Conservation (phyloP, 2,888 invertebrate species). For the Adelognathus sp. region DNA sequence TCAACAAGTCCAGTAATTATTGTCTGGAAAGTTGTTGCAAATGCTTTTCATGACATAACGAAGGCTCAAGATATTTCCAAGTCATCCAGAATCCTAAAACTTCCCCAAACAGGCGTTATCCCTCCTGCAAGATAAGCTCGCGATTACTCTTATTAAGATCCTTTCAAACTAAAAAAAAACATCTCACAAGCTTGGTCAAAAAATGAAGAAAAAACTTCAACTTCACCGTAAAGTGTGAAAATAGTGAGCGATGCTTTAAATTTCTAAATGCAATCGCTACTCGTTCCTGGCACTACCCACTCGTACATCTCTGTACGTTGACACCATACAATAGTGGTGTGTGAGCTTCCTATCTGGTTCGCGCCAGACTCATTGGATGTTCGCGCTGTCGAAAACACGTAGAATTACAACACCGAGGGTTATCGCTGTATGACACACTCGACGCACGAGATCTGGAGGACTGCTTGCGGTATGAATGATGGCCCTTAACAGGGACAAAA, state of each 20-base stretch:
- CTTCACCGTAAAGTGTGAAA: background rate
- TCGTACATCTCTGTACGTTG: background rate
- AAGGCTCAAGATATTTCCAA: background rate
- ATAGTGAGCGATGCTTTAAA: background rate
- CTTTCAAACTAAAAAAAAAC: background rate
- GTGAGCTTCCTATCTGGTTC: constrained; percentile 11
- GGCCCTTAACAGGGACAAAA: constrained; percentile 37
- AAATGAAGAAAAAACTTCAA: background rate
- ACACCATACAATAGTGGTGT: background rate
- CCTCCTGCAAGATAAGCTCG: background rate
- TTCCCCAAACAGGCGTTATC: background rate
- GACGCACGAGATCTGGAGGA: constrained; percentile 37
- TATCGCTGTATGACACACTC: constrained; percentile 40
- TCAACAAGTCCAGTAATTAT: too few relatives aligned
- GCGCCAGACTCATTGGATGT: background rate
- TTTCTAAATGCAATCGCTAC: constrained; percentile 3
- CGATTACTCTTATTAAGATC: background rate
- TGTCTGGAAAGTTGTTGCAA: too few relatives aligned
- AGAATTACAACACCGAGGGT: background rate
- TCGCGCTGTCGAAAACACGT: background rate
- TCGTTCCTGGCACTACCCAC: background rate
- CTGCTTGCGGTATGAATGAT: constrained; percentile 57
- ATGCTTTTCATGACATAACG: too few relatives aligned
- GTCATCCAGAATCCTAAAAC: background rate
- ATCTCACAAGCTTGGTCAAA: background rate